Conservation (phyloP, 1,140 invertebrate genomes). For the Drosophila fuyamai region DNA sequence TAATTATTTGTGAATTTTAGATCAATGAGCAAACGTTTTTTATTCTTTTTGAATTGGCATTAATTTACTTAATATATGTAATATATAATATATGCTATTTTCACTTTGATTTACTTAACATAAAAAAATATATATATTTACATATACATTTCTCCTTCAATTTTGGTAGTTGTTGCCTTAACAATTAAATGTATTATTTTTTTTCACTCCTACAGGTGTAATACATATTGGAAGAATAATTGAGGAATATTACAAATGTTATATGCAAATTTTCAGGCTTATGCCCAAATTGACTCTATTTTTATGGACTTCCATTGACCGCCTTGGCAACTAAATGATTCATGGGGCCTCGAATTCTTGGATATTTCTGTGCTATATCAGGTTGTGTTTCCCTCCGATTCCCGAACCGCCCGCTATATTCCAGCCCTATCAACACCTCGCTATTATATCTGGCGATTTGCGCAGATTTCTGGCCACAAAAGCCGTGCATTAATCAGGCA, state of each 20-base stretch:
- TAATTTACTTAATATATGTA: too few species aligned
- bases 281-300: background rate
- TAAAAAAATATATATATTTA: too few species aligned
- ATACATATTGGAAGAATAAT: background rate
- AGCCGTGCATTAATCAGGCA: conserved; percentile 55
- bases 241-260: background rate
- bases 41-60: too few species aligned
- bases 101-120: too few species aligned
- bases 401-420: background rate
- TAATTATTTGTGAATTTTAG: too few species aligned
- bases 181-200: too few species aligned
- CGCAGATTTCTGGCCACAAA: conserved; percentile 41
- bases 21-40: too few species aligned
- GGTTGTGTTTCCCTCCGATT: background rate
- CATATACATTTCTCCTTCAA: too few species aligned
- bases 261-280: background rate
- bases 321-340: conserved; percentile 31
- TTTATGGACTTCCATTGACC: conserved; percentile 7
- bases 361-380: conserved; percentile 36
- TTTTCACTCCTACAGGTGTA: background rate
- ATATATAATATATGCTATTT: too few species aligned
- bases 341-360: conserved; percentile 15
- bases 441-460: conserved; percentile 40
- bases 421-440: conserved; percentile 39
- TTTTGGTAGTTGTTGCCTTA: too few species aligned